These are phyloP conservation scores for Apis laboriosa DNA, from an alignment of 1,140 invertebrate species.

Conservation along the genomic window DNA sequence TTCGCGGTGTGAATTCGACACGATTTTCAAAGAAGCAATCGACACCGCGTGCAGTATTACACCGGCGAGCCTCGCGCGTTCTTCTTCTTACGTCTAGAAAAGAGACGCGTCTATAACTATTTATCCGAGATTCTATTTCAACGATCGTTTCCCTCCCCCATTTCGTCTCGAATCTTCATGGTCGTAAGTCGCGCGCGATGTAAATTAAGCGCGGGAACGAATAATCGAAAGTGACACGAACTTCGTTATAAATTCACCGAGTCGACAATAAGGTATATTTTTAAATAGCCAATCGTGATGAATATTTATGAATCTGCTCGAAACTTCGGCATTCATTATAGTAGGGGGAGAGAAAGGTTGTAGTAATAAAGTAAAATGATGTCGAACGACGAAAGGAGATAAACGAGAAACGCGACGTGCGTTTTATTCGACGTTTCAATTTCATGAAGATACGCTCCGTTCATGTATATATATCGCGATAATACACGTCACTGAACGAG, in stretches of 20 bases:
- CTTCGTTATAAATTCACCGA: constrained; percentile 17
- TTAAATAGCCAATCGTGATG: constrained; percentile 43
- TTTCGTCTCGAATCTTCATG: no score
- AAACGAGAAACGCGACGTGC: neutral
- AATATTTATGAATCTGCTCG: constrained; percentile 55
- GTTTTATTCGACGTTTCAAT: neutral
- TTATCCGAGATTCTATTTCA: neutral
- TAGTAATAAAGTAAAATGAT: constrained; percentile 26
- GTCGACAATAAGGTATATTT: constrained; percentile 50
- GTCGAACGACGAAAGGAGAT: neutral
- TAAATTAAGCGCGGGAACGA: neutral
- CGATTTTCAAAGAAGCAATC: constrained; percentile 31
- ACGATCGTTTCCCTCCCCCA: neutral
- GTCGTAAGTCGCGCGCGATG: neutral
- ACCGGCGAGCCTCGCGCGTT: neutral
- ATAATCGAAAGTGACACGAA: constrained; percentile 31
- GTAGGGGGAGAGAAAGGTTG: neutral
- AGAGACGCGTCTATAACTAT: neutral
- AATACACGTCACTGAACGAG: neutral
- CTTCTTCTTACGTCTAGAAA: neutral
- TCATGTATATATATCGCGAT: neutral
- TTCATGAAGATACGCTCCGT: neutral
- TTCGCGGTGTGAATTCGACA: constrained; percentile 27
- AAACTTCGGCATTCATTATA: constrained; percentile 38
- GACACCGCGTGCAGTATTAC: constrained; percentile 34